Base-by-base conservation (phyloP, 2,797 vertebrate species). In the Mormyrops boulengeri region DNA sequence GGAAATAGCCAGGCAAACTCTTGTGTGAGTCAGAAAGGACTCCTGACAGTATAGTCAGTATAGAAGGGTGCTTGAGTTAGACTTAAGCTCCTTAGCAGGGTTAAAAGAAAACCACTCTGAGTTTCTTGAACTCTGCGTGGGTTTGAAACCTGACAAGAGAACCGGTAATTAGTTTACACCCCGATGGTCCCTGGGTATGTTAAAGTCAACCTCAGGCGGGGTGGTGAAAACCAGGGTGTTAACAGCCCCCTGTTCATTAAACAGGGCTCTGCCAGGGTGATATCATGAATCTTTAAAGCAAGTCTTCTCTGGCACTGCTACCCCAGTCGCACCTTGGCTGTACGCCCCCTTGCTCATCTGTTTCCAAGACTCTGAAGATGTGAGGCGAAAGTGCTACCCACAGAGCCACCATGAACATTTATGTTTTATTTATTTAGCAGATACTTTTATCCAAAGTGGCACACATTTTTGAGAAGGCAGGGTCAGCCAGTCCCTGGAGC, bases 91-190 rank as follows among this genome's bases (percentile, higher is more conserved):
- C 73, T 47, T 80, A 47, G 38, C 73, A n/a, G 73, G 73, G 73
- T 80, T 44, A 44, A 80, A 80, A 73, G 26, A 73, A 73, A 73
- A 17, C 66, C 66, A 73, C 66, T 73, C 30, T 73, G 30, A 73
- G 66, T 73, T 73, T 73, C 66, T 73, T 73, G 66, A 73, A 73
- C 66, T 73, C 66, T 73, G 66, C 38, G 66, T 73, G 66, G 66
- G 66, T 38, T 73, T 73, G 66, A 73, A 38, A 80, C 73, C 73
- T 47, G 19, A 44, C 73, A 80, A 80, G 73, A n/a, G 38, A 80
- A 47, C 17, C 73, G 3, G 38, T 80, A 80, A 80, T 80, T 80
- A 80, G 34, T 44, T 80, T 41, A 19, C 41, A 47, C 73, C 73
- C 38, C 41, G 19, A 41, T 8, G 41, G 73, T 47, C 73, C 17